Evolutionary conservation across 2,797 vertebrate genomes (phyloP).

Genomic region (Orientallactaga sibirica): DNA sequence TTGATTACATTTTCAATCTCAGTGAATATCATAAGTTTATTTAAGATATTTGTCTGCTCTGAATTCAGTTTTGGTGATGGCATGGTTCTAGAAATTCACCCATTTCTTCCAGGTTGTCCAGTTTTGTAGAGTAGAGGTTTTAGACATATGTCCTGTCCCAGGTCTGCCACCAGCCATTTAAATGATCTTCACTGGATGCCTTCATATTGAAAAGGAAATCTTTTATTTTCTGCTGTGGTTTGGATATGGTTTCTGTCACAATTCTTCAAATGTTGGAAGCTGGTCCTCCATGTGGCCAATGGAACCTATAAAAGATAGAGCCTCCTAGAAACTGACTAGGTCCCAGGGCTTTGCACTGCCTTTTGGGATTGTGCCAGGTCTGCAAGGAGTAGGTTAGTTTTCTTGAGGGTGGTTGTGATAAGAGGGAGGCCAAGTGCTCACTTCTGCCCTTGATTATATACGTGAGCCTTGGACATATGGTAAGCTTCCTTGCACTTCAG

Average conservation of each 20-base stretch:
- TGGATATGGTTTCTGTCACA: not conserved
- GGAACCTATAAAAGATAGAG: not conserved
- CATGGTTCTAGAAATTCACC: too few species aligned
- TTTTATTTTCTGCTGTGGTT: not conserved
- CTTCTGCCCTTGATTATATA: not conserved
- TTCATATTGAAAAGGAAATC: not conserved
- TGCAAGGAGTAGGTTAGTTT: not conserved
- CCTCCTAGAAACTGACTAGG: not conserved
- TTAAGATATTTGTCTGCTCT: too few species aligned
- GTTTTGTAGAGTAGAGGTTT: too few species aligned
- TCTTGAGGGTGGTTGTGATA: not conserved
- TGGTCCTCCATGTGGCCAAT: not conserved
- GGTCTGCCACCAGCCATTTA: not conserved
- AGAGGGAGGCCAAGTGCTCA: not conserved
- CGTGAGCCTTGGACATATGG: too few species aligned
- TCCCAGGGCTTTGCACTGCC: not conserved
- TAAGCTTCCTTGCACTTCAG: not conserved
- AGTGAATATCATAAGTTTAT: too few species aligned
- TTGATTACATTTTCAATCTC: too few species aligned
- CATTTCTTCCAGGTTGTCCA: too few species aligned
- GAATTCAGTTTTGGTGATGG: too few species aligned
- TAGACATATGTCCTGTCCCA: not conserved
- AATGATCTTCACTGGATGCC: not conserved
- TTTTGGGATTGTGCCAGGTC: not conserved
- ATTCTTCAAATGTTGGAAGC: not conserved